Evolutionary conservation across 2,113 vertebrate species (phyloP), one percentile per base, ranked within the genome.

Genomic region (Synodontis membranacea): DNA sequence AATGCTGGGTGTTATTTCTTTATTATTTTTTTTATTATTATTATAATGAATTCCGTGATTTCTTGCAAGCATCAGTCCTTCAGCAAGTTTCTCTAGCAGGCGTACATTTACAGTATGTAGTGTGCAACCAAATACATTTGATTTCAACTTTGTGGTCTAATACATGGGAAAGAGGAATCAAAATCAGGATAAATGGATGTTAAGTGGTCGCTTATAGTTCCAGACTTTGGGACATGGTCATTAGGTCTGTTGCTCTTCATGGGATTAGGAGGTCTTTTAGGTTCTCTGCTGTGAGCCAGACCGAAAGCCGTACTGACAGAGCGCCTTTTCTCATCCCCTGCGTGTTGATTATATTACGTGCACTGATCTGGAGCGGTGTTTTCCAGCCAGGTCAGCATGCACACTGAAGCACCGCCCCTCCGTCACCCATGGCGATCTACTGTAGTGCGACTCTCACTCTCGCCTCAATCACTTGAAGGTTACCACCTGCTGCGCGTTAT

Each of bases 401-500:
- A 56, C 60, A 21, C 48, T 68, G 17, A 58, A 81, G 56, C 82
- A 25, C 66, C 48, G 1, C 60, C 76, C 37, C 46, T 75, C 7
- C 21, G n/a, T 80, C 42, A 86, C 76, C 46, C 28, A 34, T 23
- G 3, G 82, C 42, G 50, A 82, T 83, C 56, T 37, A n/a, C n/a
- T n/a, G n/a, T n/a, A 34, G 58, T 15, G 21, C 25, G 2, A 34
- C 60, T 80, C 48, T 70, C 39, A 12, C 50, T 72, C 88, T 74
- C 34, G 50, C 42, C 23, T 83, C 64, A 11, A 48, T 39, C 56
- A 39, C 86, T 83, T 12, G 58, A 84, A 84, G 88, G 82, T 86
- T 87, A 83, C 68, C 42, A 42, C 85, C 62, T 34, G 21, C 88
- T 72, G 83, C 44, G 50, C 28, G 75, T 12, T 85, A 72, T 85